Evolutionary conservation across 2,113 vertebrate species (phyloP).

Genomic region (rabbit (Oryctolagus cuniculus)): mOryCun1.1 NC_091443.1:15488501-15489000

Average conservation of each 20-base stretch:
- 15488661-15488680: not conserved
- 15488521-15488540: not conserved
- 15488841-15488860: not conserved
- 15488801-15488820: not conserved
- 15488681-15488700: not conserved
- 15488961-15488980: not conserved
- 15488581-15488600: not conserved
- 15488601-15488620: not conserved
- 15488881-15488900: not conserved
- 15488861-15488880: not conserved
- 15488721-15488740: not conserved
- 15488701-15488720: not conserved
- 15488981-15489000: not conserved
- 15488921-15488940: not conserved
- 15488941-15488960: not conserved
- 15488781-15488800: not conserved
- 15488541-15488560: not conserved
- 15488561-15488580: not conserved
- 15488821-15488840: not conserved
- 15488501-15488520: not conserved
- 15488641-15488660: not conserved
- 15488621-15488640: not conserved
- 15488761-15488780: not conserved
- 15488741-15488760: not conserved
- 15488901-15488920: not conserved